Base-by-base conservation (phyloP, 2,113 vertebrate species). In the Chlamydotis undulata region DNA sequence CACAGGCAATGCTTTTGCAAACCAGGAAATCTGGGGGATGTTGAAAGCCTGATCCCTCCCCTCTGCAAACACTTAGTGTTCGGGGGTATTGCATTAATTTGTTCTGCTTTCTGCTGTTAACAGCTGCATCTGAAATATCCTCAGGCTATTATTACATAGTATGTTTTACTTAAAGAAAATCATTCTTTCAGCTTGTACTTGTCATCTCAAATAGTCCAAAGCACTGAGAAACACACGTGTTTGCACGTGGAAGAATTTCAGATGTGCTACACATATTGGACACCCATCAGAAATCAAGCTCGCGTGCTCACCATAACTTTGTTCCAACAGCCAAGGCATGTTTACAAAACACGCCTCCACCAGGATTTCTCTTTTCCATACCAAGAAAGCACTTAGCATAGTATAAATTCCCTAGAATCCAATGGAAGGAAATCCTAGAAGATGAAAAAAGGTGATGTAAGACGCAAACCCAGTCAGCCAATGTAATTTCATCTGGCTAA, bases 341-440 rank as follows among this genome's bases (percentile, higher is more conserved):
- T 87, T 89, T 93, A 43, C 43, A 89, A 81, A 91, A 73, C n/a
- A 49, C 2, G 6, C 37, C 17, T 56, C 57, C 12, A 50, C 3
- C 5, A 39, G 67, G 26, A 88, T 86, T 91, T 68, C 63, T n/a
- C 49, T 55, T 64, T 41, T 71, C 74, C 63, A 14, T n/a, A 43
- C 22, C 49, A 37, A 77, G 85, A 28, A 69, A 83, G 35, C 26
- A 6, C 28, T 85, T 2, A 14, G 59, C 75, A 47, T 47, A 37
- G 68, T 21, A 59, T 23, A 43, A 92, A 94, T 94, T 91, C 76
- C 68, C 73, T 8, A 14, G 73, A 56, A 94, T 89, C 91, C 76
- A 6, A 5, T 0, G n/a, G 47, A 55, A 81, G 86, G 89, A 59
- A 91, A 81, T 55, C 68, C 89, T n/a, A 52, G 68, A 1, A 5